Evolutionary conservation across 2,888 invertebrate genomes (phyloP), one percentile per base, ranked within the genome.

Genomic region (Augochlorella aurata): DNA sequence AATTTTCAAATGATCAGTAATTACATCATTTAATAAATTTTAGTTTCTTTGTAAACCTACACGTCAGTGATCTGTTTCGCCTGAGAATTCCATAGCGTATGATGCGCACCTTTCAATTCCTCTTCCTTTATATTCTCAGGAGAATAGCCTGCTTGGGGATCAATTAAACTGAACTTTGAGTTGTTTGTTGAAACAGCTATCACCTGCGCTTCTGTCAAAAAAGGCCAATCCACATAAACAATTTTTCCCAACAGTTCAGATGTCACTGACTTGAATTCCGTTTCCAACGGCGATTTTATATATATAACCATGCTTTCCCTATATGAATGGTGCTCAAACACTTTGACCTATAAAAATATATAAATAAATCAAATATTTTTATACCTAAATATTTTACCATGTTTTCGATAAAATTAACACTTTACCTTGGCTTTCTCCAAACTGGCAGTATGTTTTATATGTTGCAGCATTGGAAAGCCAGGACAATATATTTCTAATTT

Each of bases 401-500:
- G 18, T 18, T 50, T 4, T 18, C 7, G 18, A n/a, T 38, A 83
- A 72, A 45, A 7, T 65, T 7, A 75, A 49, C 47, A 71, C 77
- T 8, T 66, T 88, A 94, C 95, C 94, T 93, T 91, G 5, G 90
- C 89, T 77, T 89, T 89, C n/a, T 87, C 86, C 14, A 93, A 86
- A 12, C n/a, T 78, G 4, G 97, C 97, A 91, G 94, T 95, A 92
- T 98, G 98, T 44, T 96, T 94, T 54, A 99, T 94, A 93, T 98
- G 97, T 87, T 96, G 96, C 94, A 99, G 95, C 0, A 98, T 98
- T 0, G 99, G 99, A 93, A 99, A 99, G 14, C 99, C 99, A 0
- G 97, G 97, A 93, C 96, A 97, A 92, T 97, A 96, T 72, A 97
- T 95, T 89, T 97, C 96, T 50, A 96, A 93, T 78, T 95, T 94